These are phyloP conservation scores for Odontocerum albicorne DNA, from an alignment of 2,888 invertebrate genomes.

Conservation along the genomic window DNA sequence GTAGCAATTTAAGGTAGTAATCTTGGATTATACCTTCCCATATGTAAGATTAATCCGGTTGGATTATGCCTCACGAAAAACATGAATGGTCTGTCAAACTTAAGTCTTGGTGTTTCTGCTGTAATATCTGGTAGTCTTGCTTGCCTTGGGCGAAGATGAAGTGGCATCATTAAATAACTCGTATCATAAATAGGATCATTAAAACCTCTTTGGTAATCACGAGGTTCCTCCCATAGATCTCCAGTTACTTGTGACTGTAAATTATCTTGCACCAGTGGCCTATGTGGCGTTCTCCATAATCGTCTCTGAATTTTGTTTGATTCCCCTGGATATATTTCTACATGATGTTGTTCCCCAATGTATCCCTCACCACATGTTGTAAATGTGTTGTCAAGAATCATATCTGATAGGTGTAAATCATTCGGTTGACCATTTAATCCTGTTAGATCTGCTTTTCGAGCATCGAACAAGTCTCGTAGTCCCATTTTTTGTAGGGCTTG, in stretches of 20 bases:
- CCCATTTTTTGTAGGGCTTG: constrained; percentile 79
- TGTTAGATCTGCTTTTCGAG: constrained; percentile 76
- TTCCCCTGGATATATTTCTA: constrained; percentile 79
- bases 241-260: constrained; percentile 31
- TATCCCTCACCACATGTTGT: constrained; percentile 78
- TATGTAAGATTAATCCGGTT: constrained; percentile 85
- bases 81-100: constrained; percentile 85
- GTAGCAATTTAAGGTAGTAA: constrained; percentile 63
- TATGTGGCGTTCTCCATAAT: constrained; percentile 40
- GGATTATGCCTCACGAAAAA: constrained; percentile 90
- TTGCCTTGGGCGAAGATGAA: constrained; percentile 66
- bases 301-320: constrained; percentile 49
- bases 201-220: constrained; percentile 69
- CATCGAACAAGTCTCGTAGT: constrained; percentile 74
- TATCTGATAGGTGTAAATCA: constrained; percentile 80
- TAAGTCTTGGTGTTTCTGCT: constrained; percentile 66
- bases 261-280: constrained; percentile 41
- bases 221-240: constrained; percentile 54
- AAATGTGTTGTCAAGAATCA: constrained; percentile 82
- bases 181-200: constrained; percentile 65
- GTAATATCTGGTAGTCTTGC: constrained; percentile 41
- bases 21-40: constrained; percentile 85
- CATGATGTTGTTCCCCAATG: constrained; percentile 73
- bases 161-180: constrained; percentile 58
- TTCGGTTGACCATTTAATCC: constrained; percentile 80